Evolutionary conservation across 2,797 vertebrate species (phyloP).

Genomic region (Xiphophorus birchmanni): DNA sequence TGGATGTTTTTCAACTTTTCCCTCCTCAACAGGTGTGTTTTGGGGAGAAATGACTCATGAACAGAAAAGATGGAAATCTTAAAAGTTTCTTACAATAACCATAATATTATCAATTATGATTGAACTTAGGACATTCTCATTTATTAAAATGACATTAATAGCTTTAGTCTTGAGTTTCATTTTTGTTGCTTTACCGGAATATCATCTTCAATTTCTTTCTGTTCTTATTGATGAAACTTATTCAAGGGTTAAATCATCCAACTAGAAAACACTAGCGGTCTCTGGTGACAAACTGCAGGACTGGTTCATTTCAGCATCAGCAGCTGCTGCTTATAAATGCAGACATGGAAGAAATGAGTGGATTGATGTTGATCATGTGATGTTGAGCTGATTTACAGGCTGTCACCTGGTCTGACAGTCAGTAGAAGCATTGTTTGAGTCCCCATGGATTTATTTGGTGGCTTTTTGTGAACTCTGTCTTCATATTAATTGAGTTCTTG

Average conservation of each 20-base stretch:
- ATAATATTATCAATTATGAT: background rate
- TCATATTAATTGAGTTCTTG: constrained; percentile 15
- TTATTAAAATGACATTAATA: background rate
- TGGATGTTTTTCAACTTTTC: background rate
- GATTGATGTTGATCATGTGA: constrained; percentile 2
- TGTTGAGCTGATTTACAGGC: background rate
- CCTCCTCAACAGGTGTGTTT: background rate
- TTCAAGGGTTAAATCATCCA: background rate
- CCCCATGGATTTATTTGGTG: background rate
- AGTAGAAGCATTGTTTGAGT: background rate
- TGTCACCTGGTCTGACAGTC: background rate
- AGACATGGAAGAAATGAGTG: constrained; percentile 4
- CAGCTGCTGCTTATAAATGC: background rate
- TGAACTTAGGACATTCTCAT: background rate
- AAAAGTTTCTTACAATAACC: background rate
- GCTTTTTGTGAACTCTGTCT: constrained; percentile 13
- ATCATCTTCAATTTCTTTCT: background rate
- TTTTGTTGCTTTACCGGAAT: background rate
- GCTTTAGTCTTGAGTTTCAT: background rate
- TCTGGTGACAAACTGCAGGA: background rate
- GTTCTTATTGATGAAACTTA: background rate
- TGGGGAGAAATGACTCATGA: background rate
- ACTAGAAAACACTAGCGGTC: background rate
- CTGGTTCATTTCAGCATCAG: background rate
- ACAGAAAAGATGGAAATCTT: background rate